These are phyloP conservation scores for Sciurus vulgaris DNA, from an alignment of 2,797 vertebrate genomes.

Conservation along the genomic window DNA sequence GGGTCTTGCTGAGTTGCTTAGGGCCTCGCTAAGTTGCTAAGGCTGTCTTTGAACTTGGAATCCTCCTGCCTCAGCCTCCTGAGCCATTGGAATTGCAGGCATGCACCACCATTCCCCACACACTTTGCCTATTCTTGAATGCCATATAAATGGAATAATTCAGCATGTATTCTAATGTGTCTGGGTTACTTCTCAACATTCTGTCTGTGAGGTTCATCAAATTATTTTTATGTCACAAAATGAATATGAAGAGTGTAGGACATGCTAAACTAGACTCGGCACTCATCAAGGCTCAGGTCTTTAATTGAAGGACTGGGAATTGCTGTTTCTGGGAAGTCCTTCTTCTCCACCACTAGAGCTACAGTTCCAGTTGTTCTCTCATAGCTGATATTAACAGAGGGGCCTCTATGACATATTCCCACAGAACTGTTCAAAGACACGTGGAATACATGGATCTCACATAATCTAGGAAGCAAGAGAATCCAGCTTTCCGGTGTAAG, in stretches of 20 bases:
- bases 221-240: slow-evolving; percentile 51
- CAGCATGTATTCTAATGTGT: slow-evolving; percentile 33
- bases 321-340: not conserved
- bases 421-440: not conserved
- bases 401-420: not conserved
- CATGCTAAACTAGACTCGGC: slow-evolving; percentile 5
- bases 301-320: slow-evolving; percentile 22
- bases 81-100: too few species aligned
- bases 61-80: too few species aligned
- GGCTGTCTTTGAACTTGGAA: too few species aligned
- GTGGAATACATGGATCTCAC: not conserved
- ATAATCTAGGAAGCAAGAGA: not conserved
- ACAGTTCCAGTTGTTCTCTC: not conserved
- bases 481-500: slow-evolving; percentile 4
- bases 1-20: too few species aligned
- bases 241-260: not conserved
- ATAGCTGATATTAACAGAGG: not conserved
- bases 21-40: too few species aligned
- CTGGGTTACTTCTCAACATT: slow-evolving; percentile 52
- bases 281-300: not conserved
- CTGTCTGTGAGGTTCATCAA: slow-evolving; percentile 49
- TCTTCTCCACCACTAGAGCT: not conserved
- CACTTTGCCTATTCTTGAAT: slow-evolving; percentile 60
- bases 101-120: too few species aligned
- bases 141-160: slow-evolving; percentile 25